A percentile compares a stretch with the other conserved stretches of the same genome.
phyloP scores from a whole-genome alignment of 2,797 vertebrate genomes.

The Phrynocephalus vlangalii region DNA sequence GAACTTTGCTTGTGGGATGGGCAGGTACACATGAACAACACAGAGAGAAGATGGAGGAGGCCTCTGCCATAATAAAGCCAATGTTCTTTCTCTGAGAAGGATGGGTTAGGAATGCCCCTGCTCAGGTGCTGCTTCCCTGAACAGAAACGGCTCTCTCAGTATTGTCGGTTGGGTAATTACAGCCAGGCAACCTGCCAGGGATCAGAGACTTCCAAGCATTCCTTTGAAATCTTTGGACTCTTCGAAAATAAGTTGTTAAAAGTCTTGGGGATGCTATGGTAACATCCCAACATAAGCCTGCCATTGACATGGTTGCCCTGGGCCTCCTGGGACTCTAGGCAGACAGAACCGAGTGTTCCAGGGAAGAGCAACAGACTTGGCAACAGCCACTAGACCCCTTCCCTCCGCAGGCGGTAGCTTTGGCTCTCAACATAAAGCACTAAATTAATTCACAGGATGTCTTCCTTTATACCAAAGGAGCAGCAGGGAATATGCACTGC shows the following conservation, averaged over 20 bases:
- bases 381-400: conserved; percentile 42
- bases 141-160: conserved; percentile 57
- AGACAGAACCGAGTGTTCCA: conserved; percentile 21
- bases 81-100: conserved; percentile 42
- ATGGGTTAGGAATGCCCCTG: conserved; percentile 42
- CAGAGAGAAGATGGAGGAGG: conserved; percentile 16
- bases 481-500: neutral
- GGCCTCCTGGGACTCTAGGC: conserved; percentile 43
- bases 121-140: conserved; percentile 64
- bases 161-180: conserved; percentile 72
- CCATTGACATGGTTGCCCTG: conserved; percentile 47
- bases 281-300: conserved; percentile 62
- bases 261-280: conserved; percentile 65
- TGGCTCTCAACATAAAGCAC: conserved; percentile 27
- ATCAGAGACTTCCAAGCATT: conserved; percentile 74
- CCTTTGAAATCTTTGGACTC: conserved; percentile 73
- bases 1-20: neutral
- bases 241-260: conserved; percentile 66
- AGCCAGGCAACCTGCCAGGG: conserved; percentile 63
- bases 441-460: conserved; percentile 24
- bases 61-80: conserved; percentile 37
- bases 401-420: conserved; percentile 48
- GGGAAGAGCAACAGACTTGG: conserved; percentile 32
- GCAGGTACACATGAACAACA: neutral
- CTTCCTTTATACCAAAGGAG: conserved; percentile 17